Base-by-base conservation (phyloP, 2,113 vertebrate species). In the Channa maculata region DNA sequence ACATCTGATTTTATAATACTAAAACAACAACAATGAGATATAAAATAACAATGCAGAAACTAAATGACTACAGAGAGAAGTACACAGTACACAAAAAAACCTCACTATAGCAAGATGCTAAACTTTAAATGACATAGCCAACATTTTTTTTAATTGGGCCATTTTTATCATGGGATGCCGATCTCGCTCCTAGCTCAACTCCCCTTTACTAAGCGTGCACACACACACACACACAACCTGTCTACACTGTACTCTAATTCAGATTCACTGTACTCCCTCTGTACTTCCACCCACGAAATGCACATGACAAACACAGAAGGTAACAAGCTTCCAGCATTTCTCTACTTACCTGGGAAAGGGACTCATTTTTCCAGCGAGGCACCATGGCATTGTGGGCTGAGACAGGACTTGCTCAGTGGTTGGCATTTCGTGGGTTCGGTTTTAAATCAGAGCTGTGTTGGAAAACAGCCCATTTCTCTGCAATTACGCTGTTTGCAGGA, bases 321-420 rank as follows among this genome's bases (percentile, higher is more conserved):
- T 79, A 77, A 80, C 84, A 68, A 67, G 68, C 75, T 70, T 79
- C 53, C 65, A 67, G 77, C 33, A 39, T 79, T 73, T 79, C 55
- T 52, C 49, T 66, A 10, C 78, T 78, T 77, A 64, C 75, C 76
- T 71, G 68, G 78, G 77, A 63, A 61, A 68, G 41, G 59, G 49
- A 84, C 86, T 79, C 51, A 58, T 77, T 74, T 66, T 61, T 61
- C 33, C 51, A 65, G 36, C 54, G 75, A 78, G 57, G 24, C 53
- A 73, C 43, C 64, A 74, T 41, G 75, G 77, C 72, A 81, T 3
- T 44, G 65, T 82, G 65, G 72, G 66, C 54, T 15, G 3, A 48
- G 74, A 74, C 77, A 77, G 63, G 58, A n/a, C 34, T 46, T 15
- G 48, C 77, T 77, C 36, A 3, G 12, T 65, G 15, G 68, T 37